A percentile compares a stretch with the other conserved stretches of the same genome.
These are phyloP conservation scores for Aplysina aerophoba DNA, from an alignment of 37 sponge, comb jelly and placozoan genomes.

Conservation along the genomic window DNA sequence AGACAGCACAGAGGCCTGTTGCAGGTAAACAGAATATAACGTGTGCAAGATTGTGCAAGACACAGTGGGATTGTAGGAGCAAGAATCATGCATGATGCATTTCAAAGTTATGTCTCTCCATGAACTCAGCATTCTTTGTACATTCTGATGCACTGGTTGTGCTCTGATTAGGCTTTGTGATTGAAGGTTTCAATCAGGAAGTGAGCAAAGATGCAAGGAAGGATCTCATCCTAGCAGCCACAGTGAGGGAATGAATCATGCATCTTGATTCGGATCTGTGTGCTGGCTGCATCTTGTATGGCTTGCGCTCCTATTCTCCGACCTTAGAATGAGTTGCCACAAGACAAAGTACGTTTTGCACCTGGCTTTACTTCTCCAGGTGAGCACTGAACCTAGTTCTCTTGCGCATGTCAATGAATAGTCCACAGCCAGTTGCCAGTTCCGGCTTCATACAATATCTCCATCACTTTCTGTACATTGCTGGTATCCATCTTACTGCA, in stretches of 20 bases:
- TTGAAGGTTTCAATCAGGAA: constrained; percentile 71
- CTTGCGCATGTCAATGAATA: background rate
- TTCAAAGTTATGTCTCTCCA: too few species aligned
- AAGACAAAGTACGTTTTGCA: constrained; percentile 62
- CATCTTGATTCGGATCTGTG: too few species aligned
- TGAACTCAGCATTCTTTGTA: constrained; percentile 8
- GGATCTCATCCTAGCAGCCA: constrained; percentile 8
- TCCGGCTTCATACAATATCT: too few species aligned
- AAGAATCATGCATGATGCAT: too few species aligned
- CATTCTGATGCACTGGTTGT: background rate
- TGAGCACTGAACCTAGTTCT: background rate
- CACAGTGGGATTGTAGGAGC: too few species aligned
- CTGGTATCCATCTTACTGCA: constrained; percentile 23
- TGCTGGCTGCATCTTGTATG: too few species aligned
- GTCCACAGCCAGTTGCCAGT: too few species aligned
- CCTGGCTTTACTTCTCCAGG: constrained; percentile 63
- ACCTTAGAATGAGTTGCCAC: constrained; percentile 41
- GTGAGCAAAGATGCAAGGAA: background rate
- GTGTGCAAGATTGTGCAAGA: background rate
- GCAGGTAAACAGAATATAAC: constrained; percentile 65
- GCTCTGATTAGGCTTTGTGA: constrained; percentile 56
- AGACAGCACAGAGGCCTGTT: constrained; percentile 69
- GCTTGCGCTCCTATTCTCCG: too few species aligned
- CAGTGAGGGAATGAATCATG: too few species aligned
- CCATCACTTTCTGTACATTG: background rate